Percentiles rank a stretch among this genome's conserved stretches.
These are phyloP conservation scores for Uloborus diversus DNA, from an alignment of 1,140 invertebrate genomes.

Conservation along the genomic window DNA sequence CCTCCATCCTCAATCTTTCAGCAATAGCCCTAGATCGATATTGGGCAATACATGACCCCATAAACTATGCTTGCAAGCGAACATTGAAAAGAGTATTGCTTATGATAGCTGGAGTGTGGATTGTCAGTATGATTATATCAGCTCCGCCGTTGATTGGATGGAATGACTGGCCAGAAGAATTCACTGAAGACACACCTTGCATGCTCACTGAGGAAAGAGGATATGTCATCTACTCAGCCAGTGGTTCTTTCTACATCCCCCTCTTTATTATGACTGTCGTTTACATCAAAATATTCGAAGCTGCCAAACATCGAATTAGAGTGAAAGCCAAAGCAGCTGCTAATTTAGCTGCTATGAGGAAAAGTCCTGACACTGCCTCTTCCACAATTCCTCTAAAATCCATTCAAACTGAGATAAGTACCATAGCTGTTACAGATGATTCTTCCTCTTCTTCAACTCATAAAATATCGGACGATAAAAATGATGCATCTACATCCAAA, in stretches of 20 bases:
- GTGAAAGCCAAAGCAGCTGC: constrained; percentile 44
- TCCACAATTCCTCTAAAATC: constrained; percentile 40
- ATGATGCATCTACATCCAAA: neutral
- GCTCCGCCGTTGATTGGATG: constrained; percentile 97
- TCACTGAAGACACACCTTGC: constrained; percentile 74
- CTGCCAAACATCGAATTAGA: constrained; percentile 76
- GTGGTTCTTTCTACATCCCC: constrained; percentile 98
- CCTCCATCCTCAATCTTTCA: constrained; percentile 95
- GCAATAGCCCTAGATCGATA: constrained; percentile 86
- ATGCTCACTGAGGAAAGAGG: constrained; percentile 73
- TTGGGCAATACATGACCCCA: constrained; percentile 70
- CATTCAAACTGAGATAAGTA: constrained; percentile 50
- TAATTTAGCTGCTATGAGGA: constrained; percentile 26
- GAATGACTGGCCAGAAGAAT: constrained; percentile 94
- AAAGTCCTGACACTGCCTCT: constrained; percentile 39
- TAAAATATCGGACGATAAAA: constrained; percentile 27
- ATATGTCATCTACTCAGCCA: constrained; percentile 93
- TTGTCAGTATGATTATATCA: constrained; percentile 88
- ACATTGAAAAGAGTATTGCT: constrained; percentile 87
- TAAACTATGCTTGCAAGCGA: constrained; percentile 95
- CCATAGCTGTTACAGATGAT: constrained; percentile 45
- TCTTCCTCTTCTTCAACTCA: constrained; percentile 33
- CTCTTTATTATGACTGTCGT: constrained; percentile 94
- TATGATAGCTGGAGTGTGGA: constrained; percentile 92
- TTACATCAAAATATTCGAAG: constrained; percentile 93